These are phyloP conservation scores for Apteryx owenii DNA, from an alignment of 2,113 vertebrate species.

Conservation along the genomic window DNA sequence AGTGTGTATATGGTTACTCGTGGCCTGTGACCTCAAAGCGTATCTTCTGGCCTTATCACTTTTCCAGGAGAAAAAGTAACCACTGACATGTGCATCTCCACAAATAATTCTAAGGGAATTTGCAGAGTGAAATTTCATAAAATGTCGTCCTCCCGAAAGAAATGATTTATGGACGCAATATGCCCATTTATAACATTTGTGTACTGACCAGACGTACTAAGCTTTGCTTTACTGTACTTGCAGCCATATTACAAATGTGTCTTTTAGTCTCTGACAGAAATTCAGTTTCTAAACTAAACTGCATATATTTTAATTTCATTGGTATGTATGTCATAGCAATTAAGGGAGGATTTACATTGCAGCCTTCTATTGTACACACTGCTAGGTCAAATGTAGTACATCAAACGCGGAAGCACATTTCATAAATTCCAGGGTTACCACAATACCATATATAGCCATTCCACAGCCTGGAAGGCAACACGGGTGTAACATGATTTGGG, in stretches of 20 bases:
- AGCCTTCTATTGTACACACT: conserved; percentile 53
- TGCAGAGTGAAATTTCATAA: conserved; percentile 45
- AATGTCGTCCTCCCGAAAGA: background rate
- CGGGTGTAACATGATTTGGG: background rate
- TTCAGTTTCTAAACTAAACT: conserved; percentile 57
- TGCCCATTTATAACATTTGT: background rate
- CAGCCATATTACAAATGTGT: background rate
- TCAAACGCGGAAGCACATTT: conserved; percentile 74
- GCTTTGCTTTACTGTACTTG: background rate
- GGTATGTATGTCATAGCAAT: conserved; percentile 58
- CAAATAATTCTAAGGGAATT: conserved; percentile 27
- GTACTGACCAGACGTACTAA: background rate
- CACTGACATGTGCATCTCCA: conserved; percentile 6
- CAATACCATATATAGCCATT: conserved; percentile 49
- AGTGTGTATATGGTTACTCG: conserved; percentile 74
- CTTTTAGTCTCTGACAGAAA: conserved; percentile 17
- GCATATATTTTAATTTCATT: conserved; percentile 64
- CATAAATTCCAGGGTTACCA: conserved; percentile 57
- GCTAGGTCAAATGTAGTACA: conserved; percentile 77
- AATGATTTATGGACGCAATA: background rate
- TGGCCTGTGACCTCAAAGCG: conserved; percentile 66
- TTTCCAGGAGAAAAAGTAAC: conserved; percentile 68
- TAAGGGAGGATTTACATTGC: conserved; percentile 64
- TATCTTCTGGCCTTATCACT: conserved; percentile 69
- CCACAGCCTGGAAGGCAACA: background rate